Percentiles rank a stretch among this genome's conserved stretches.
Conservation (phyloP, 2,113 vertebrate species). For the Gadus macrocephalus region DNA sequence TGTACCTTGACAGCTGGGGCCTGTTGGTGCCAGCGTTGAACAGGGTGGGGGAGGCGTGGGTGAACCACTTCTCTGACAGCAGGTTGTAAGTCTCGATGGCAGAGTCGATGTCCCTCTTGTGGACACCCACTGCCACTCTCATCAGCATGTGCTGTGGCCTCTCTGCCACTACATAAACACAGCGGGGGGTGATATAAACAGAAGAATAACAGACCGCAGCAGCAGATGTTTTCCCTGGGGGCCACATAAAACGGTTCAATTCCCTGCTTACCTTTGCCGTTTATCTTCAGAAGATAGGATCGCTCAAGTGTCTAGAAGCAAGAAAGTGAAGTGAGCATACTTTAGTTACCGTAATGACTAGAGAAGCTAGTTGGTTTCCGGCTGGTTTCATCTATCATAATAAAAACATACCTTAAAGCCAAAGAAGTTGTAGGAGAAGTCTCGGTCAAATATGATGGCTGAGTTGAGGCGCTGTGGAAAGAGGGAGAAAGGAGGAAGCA, state of each 20-base stretch:
- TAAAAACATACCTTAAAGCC: slow-evolving; percentile 85
- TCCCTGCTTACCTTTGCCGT: slow-evolving; percentile 83
- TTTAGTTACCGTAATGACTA: neutral
- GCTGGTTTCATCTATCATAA: no score
- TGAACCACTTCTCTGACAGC: slow-evolving; percentile 95
- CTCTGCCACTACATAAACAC: slow-evolving; percentile 79
- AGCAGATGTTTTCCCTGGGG: neutral
- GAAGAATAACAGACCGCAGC: neutral
- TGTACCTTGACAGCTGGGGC: slow-evolving; percentile 92
- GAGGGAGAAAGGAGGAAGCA: neutral
- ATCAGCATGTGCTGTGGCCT: slow-evolving; percentile 97
- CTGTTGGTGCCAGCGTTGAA: slow-evolving; percentile 94
- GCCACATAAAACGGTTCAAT: no score
- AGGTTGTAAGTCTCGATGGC: slow-evolving; percentile 94
- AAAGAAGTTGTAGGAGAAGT: slow-evolving; percentile 98
- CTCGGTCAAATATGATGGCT: slow-evolving; percentile 92
- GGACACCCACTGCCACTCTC: slow-evolving; percentile 93
- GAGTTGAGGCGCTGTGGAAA: slow-evolving; percentile 87
- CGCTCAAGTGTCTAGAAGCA: slow-evolving; percentile 85
- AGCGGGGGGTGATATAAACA: neutral
- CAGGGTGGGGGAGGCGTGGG: slow-evolving; percentile 92
- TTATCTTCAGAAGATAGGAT: slow-evolving; percentile 92
- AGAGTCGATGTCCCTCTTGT: slow-evolving; percentile 83
- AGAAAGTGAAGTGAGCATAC: slow-evolving; percentile 4
- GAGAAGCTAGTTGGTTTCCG: no score